A percentile compares a stretch with the other conserved stretches of the same genome.
Conservation (phyloP, 2,888 invertebrate genomes). For the Ecliptopera silaceata region DNA sequence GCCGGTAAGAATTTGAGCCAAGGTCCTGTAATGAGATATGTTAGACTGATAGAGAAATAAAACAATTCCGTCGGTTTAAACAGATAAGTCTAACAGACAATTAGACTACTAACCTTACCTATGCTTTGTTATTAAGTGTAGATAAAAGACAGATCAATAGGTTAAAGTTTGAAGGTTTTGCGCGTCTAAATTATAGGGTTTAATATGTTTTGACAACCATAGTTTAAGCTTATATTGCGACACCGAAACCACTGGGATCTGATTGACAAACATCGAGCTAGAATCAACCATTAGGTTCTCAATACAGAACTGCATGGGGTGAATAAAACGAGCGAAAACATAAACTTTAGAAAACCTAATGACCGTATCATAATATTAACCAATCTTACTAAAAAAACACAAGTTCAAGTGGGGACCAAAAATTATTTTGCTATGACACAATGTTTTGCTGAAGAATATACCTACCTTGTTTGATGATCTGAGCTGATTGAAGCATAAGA, state of each 20-base stretch:
- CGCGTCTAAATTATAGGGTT: constrained; percentile 18
- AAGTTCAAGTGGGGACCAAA: no score
- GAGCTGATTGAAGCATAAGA: background rate
- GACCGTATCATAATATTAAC: no score
- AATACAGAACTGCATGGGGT: no score
- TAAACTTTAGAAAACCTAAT: no score
- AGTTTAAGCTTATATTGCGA: background rate
- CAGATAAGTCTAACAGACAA: constrained; percentile 56
- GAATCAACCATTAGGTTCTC: no score
- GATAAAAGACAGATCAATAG: constrained; percentile 21
- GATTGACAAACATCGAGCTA: no score
- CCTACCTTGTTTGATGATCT: background rate
- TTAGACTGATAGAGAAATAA: constrained; percentile 73
- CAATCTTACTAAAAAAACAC: no score
- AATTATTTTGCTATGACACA: no score
- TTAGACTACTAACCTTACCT: constrained; percentile 40
- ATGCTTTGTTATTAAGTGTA: constrained; percentile 34
- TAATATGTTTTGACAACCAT: background rate
- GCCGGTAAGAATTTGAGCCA: constrained; percentile 75
- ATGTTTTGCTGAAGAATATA: background rate
- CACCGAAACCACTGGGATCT: background rate
- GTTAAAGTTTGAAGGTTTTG: constrained; percentile 24
- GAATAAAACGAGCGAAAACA: no score
- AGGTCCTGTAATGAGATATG: constrained; percentile 80
- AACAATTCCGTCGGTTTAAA: constrained; percentile 59